Conservation (phyloP, 35 echinoderm and acorn worm genomes). For the Ophiothrix spiculata region DNA sequence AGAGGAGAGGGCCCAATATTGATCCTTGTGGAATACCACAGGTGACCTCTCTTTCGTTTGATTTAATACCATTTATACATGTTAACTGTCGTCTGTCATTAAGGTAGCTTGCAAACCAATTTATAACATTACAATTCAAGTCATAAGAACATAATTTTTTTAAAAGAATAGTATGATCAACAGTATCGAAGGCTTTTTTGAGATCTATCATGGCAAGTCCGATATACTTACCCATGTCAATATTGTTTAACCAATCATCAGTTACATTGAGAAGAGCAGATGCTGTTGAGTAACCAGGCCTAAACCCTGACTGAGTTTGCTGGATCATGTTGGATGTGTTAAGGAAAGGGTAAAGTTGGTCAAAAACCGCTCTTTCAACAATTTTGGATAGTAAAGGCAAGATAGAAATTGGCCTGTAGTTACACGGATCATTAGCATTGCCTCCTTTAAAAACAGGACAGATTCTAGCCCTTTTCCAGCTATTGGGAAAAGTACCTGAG, state of each 20-base stretch:
- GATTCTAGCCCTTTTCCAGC: conserved; percentile 21
- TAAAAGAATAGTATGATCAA: neutral
- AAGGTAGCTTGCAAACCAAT: conserved; percentile 12
- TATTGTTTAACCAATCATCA: conserved; percentile 22
- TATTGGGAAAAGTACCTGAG: neutral
- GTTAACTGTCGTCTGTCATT: no score
- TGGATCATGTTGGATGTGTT: conserved; percentile 26
- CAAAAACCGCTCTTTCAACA: conserved; percentile 25
- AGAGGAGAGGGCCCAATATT: no score
- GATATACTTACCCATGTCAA: conserved; percentile 25
- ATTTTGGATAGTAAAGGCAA: conserved; percentile 37
- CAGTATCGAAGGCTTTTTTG: conserved; percentile 21
- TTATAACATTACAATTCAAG: neutral
- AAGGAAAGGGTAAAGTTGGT: conserved; percentile 30
- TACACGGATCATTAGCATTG: neutral
- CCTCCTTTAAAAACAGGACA: conserved; percentile 13
- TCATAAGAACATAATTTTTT: conserved; percentile 2
- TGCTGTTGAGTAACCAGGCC: conserved; percentile 18
- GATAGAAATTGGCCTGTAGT: conserved; percentile 41
- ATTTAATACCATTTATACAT: no score
- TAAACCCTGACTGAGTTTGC: conserved; percentile 18
- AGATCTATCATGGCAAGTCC: conserved; percentile 21
- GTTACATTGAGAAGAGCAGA: conserved; percentile 13
- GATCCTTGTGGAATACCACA: no score
- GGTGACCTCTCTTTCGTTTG: no score